Base-by-base conservation (phyloP, 2,797 vertebrate genomes). In the Ambastaia sidthimunki region DNA sequence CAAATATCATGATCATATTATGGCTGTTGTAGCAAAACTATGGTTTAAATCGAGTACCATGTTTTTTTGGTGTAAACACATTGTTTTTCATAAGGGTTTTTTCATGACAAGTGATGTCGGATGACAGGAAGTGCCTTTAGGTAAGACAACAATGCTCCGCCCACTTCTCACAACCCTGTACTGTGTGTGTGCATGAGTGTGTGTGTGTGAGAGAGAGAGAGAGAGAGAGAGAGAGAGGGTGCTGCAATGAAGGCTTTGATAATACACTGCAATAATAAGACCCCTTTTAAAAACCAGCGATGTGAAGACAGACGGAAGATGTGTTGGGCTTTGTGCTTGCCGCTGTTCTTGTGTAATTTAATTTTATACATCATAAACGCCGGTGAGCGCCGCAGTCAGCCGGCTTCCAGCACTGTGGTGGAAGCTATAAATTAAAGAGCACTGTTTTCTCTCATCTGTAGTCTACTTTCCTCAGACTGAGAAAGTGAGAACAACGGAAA, bases 361-460 rank as follows among this genome's bases (percentile, higher is more conserved):
- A 94, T 92, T 92, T 93, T 91, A 93, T 92, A 91, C 92, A 91
- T 92, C 91, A 93, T 93, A 92, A 93, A 93, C 90, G 89, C 91
- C 86, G 90, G 89, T 90, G 91, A 90, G 90, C 88, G 84, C 88
- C 84, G 86, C 89, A 90, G 87, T 89, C 91, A 89, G 88, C 78
- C 87, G 84, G 89, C 89, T 85, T 86, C 87, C 82, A 72, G 88
- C 86, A 83, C 87, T 86, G 87, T 85, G 89, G 84, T 79, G 50
- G 82, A 89, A 89, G 85, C 88, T 86, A 89, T 91, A 89, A 91
- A 93, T 93, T 92, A 92, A 90, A 91, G 87, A 85, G 84, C 87
- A 90, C 84, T 83, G 72, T 90, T 91, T 92, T 84, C 86, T 88
- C 83, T 88, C 84, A 86, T 89, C 89, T 88, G 80, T 89, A 90